These are phyloP conservation scores for Nibea coibor DNA, from an alignment of 2,113 vertebrate genomes.

Conservation along the genomic window DNA sequence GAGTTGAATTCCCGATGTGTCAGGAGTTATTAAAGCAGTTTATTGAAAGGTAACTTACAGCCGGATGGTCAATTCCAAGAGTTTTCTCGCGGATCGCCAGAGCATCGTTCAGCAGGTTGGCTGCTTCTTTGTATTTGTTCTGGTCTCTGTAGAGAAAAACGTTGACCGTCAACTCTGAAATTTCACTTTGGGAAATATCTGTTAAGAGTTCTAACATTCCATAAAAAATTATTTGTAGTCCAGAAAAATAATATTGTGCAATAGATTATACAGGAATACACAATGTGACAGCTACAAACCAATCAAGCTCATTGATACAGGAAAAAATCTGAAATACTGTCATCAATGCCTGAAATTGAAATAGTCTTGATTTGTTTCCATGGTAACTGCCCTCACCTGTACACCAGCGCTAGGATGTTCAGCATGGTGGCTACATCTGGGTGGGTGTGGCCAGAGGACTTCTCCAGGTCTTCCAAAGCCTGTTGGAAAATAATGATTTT, in stretches of 20 bases:
- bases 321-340: too few species aligned
- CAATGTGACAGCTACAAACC: too few species aligned
- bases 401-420: conserved; percentile 91
- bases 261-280: background rate
- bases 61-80: conserved; percentile 88
- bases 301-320: too few species aligned
- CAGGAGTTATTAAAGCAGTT: background rate
- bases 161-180: background rate
- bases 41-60: conserved; percentile 75
- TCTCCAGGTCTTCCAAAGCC: conserved; percentile 92
- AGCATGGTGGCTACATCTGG: conserved; percentile 93
- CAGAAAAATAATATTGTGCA: background rate
- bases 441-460: conserved; percentile 90
- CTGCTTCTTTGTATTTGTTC: conserved; percentile 93
- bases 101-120: conserved; percentile 89
- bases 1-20: background rate
- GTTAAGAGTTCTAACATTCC: too few species aligned
- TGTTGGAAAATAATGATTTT: conserved; percentile 49
- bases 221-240: too few species aligned
- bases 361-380: background rate
- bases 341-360: too few species aligned
- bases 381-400: conserved; percentile 81
- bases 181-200: background rate
- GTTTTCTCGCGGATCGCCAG: conserved; percentile 90
- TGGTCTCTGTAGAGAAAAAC: conserved; percentile 84